Evolutionary conservation across 2,797 vertebrate species (phyloP).

Genomic region (Tokudaia tokunoshimensis): DNA sequence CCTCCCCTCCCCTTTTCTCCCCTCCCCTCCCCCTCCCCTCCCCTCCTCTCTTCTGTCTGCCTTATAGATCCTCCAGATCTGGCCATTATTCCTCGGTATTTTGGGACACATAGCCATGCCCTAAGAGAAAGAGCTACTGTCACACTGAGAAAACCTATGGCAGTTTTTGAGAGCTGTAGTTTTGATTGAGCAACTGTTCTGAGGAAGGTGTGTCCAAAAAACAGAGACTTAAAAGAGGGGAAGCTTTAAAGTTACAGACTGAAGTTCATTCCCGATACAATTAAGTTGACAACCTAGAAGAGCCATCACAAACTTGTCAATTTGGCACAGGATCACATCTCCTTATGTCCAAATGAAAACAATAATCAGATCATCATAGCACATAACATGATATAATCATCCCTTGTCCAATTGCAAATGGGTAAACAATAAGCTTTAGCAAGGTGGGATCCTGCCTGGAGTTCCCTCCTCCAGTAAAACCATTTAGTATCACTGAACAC

Average conservation of each 20-base stretch:
- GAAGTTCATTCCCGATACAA: not conserved
- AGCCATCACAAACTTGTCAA: not conserved
- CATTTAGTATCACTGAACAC: not conserved
- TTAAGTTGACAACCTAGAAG: not conserved
- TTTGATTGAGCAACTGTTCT: not conserved
- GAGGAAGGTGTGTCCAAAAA: not conserved
- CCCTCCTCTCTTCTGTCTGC: not conserved
- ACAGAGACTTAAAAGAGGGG: not conserved
- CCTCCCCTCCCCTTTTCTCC: no score
- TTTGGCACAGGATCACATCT: not conserved
- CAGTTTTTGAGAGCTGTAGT: not conserved
- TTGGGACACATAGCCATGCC: not conserved
- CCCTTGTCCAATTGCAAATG: not conserved
- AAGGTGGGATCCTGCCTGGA: not conserved
- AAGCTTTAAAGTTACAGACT: not conserved
- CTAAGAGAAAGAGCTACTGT: not conserved
- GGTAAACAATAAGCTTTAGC: not conserved
- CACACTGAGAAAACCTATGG: not conserved
- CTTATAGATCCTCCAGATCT: not conserved
- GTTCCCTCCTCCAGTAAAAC: not conserved
- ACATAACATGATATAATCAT: not conserved
- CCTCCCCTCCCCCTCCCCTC: no score
- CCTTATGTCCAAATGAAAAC: not conserved
- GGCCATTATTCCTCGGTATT: not conserved
- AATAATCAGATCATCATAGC: not conserved